Base-by-base conservation (phyloP, 1,140 invertebrate species). In the Atopsyche davidsoni region DNA sequence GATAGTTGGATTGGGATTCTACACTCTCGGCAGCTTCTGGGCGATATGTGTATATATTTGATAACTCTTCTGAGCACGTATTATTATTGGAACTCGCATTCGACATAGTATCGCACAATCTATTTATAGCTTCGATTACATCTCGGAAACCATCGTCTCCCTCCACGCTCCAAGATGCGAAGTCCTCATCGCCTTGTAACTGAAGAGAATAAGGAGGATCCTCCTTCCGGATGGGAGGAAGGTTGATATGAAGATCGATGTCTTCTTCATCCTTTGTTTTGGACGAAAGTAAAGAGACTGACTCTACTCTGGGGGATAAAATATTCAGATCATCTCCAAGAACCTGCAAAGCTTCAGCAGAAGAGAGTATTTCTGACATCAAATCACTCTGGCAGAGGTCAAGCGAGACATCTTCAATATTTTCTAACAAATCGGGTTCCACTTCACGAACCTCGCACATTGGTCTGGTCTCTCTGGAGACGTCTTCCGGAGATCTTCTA, bases 81-180 rank as follows among this genome's bases (percentile, higher is more conserved):
- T 31, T 46, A 10, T 14, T 53, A 18, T 66, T 64, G 50, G 65
- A 64, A 17, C 59, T 60, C 0, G 70, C 66, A 4, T 62, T 64
- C 46, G 68, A 71, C 70, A 74, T 74, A 1, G 66, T 72, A 9
- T 72, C 70, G 60, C 72, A 74, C 4, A 74, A 62, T 45, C 63
- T 63, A 51, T 74, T 72, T 46, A 74, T 72, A 3, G 72, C 72
- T 56, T 74, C 72, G 51, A 72, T 68, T 4, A 74, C 72, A 51
- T 74, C 72, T n/a, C 64, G 53, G 10, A 74, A 61, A 16, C 72
- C 67, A 61, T 67, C 68, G 51, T 72, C 67, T 52, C 66, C 67
- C 1, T 65, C 65, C 0, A 44, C 41, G 38, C 35, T 44, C 56
- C 56, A 58, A 18, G 35, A 45, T 19, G 43, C 39, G 32, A 49